Evolutionary conservation across 2,888 invertebrate species (phyloP), one percentile per base, ranked within the genome.

Genomic region (Drosophila pseudotakahashii): DNA sequence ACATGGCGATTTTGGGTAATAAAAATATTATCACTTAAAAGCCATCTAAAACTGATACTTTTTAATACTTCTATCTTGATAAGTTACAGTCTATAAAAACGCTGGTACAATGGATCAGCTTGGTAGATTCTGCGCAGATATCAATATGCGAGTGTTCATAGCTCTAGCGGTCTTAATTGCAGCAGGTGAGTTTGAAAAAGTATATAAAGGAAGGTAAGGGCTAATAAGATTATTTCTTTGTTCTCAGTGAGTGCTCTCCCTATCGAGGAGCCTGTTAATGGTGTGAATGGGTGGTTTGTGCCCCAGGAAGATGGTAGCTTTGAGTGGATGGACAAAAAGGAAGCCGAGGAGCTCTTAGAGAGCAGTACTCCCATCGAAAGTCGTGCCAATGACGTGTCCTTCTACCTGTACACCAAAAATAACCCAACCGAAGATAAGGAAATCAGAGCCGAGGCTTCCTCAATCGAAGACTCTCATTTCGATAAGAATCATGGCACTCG

Each of bases 371-470:
- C 11, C 3, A 44, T 53, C 5, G 64, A 60, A 13, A 53, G 59
- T 10, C 74, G 77, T 34, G 32, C 62, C 42, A 66, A 67, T 23
- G 66, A 77, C 0, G 80, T 78, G 0, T 52, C 50, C 26, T 88
- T 78, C 45, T 83, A 80, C 32, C 59, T 89, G 10, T 89, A 76
- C 41, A 89, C 88, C 23, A 72, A 66, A 11, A 30, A 71, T 0
- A 88, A 89, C 63, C 82, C 81, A 0, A 64, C 55, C 0, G 48
- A 55, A 1, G 53, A 69, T 0, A 62, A 76, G 52, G 54, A 77
- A 60, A 70, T 89, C 19, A 63, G 47, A 0, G 7, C 45, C 0
- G 64, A 48, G 10, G 16, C 11, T 2, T 42, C 50, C 6, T 70
- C 73, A 36, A 58, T 76, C 10, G 5, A 30, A 0, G 53, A 10